Conservation (phyloP, 2,888 invertebrate species). For the Dascillus cervinus region DNA sequence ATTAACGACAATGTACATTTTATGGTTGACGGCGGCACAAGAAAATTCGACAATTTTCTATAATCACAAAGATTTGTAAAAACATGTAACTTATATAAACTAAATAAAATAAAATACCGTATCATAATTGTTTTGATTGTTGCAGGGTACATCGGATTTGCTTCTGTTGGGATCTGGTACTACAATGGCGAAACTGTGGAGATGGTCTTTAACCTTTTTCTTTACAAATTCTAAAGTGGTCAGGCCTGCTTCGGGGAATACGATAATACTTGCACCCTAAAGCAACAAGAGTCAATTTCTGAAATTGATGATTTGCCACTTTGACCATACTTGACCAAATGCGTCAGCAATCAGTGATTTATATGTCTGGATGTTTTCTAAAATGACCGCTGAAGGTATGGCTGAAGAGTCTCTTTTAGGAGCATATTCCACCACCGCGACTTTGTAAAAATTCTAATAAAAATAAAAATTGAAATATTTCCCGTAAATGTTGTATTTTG, state of each 20-base stretch:
- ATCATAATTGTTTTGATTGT: neutral
- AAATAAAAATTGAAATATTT: too few relatives aligned
- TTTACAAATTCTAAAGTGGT: conserved; percentile 17
- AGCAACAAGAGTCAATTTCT: too few relatives aligned
- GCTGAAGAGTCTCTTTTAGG: conserved; percentile 32
- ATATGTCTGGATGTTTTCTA: conserved; percentile 16
- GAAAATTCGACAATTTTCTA: conserved; percentile 22
- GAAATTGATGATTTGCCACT: too few relatives aligned
- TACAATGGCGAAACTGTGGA: conserved; percentile 1
- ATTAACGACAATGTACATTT: conserved; percentile 46
- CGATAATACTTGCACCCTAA: conserved; percentile 60
- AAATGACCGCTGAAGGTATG: conserved; percentile 8
- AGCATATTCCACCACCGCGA: conserved; percentile 55
- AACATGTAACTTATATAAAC: neutral
- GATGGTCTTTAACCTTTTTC: conserved; percentile 13
- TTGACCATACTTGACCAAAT: too few relatives aligned
- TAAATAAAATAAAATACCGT: neutral
- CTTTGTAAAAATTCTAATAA: conserved; percentile 54
- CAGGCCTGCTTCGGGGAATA: conserved; percentile 60
- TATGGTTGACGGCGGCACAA: conserved; percentile 40
- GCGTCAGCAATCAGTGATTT: too few relatives aligned
- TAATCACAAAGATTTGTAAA: neutral
- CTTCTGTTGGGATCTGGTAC: neutral
- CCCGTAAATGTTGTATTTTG: too few relatives aligned
- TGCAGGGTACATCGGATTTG: neutral